Evolutionary conservation across 2,113 vertebrate species (phyloP).

Genomic region (Rhinichthys klamathensis): DNA sequence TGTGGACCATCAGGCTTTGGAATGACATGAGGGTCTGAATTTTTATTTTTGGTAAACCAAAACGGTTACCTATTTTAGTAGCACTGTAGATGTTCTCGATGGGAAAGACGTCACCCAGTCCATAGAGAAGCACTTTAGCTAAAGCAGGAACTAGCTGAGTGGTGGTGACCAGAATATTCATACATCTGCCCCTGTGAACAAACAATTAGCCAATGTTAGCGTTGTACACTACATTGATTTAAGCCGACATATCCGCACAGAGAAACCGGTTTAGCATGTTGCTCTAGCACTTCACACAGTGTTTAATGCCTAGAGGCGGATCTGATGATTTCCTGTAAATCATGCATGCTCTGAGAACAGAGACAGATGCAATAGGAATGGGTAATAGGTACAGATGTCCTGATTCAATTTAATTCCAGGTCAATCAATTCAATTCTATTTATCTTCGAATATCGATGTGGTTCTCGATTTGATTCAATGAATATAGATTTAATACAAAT

Average conservation of each 20-base stretch:
- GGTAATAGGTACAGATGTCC: no score
- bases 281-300: background rate
- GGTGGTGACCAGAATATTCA: slow-evolving; percentile 96
- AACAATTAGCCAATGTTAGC: slow-evolving; percentile 17
- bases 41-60: background rate
- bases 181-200: slow-evolving; percentile 87
- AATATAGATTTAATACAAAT: no score
- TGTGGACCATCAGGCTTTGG: background rate
- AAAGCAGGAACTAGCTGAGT: slow-evolving; percentile 97
- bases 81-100: slow-evolving; percentile 99
- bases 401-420: no score
- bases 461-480: no score
- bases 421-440: no score
- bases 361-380: no score
- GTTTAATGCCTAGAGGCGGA: background rate
- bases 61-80: slow-evolving; percentile 91
- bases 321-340: background rate
- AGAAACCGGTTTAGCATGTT: slow-evolving; percentile 7
- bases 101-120: slow-evolving; percentile 93
- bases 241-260: background rate
- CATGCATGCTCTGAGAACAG: no score
- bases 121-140: slow-evolving; percentile 96
- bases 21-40: background rate
- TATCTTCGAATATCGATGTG: no score
- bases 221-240: background rate